phyloP scores from a whole-genome alignment of 2,113 vertebrate genomes.

The Rhea americana region DNA sequence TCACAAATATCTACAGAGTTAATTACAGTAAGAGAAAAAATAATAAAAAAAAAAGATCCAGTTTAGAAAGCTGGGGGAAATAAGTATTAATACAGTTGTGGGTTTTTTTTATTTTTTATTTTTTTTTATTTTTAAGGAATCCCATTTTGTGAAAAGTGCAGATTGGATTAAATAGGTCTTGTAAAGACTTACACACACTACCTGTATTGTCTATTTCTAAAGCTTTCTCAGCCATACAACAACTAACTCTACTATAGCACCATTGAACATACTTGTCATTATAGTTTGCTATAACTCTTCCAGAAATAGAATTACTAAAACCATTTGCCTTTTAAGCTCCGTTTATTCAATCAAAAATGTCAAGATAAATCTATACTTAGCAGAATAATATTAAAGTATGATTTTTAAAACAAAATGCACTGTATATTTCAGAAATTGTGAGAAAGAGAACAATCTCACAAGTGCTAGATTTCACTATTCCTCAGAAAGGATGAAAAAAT shows the following conservation, averaged over 20 bases:
- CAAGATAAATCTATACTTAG: slow-evolving; percentile 40
- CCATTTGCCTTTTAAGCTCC: slow-evolving; percentile 37
- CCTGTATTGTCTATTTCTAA: neutral
- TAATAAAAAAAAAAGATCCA: neutral
- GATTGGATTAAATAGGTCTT: neutral
- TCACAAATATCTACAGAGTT: neutral
- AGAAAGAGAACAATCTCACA: neutral
- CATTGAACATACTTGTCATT: neutral
- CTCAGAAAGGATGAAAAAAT: neutral
- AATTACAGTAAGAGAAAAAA: neutral
- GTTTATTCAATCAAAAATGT: slow-evolving; percentile 36
- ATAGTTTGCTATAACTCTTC: slow-evolving; percentile 40
- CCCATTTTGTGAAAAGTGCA: neutral
- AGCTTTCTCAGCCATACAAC: neutral
- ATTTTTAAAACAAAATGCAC: slow-evolving; percentile 30
- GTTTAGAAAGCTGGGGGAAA: neutral
- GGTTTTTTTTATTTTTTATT: neutral
- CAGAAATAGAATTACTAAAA: slow-evolving; percentile 32
- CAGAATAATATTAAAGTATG: neutral
- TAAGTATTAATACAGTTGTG: fast-evolving
- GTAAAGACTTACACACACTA: neutral
- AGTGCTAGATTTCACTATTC: neutral
- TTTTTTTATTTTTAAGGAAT: neutral
- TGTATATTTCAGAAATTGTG: neutral
- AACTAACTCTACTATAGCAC: neutral